Evolutionary conservation across 2,888 invertebrate genomes (phyloP).

Genomic region (Panopea generosa): DNA sequence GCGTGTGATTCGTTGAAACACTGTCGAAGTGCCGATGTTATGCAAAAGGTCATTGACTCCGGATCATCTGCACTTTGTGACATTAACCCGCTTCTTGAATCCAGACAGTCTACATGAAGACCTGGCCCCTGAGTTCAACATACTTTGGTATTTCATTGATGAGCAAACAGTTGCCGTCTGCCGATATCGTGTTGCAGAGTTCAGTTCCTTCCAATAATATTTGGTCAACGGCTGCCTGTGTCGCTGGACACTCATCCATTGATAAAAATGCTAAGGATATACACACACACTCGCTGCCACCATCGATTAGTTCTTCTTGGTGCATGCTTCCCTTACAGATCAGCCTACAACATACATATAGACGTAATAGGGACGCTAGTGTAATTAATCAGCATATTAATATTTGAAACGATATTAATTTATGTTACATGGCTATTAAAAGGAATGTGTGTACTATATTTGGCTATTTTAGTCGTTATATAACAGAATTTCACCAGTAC

Average conservation of each 20-base stretch:
- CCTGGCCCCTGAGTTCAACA: not conserved
- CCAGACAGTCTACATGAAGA: no score
- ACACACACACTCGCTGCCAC: conserved; percentile 33
- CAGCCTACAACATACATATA: conserved; percentile 15
- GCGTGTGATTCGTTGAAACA: conserved; percentile 9
- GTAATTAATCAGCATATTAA: not conserved
- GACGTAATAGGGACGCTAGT: conserved; percentile 3
- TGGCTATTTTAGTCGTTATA: no score
- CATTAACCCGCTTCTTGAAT: no score
- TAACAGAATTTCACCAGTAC: no score
- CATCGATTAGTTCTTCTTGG: conserved; percentile 22
- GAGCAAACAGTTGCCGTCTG: conserved; percentile 1
- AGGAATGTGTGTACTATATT: not conserved
- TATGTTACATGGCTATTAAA: not conserved
- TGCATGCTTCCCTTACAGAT: conserved; percentile 17
- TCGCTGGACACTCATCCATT: conserved; percentile 9
- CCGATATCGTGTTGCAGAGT: not conserved
- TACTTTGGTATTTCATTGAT: not conserved
- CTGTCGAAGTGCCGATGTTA: not conserved
- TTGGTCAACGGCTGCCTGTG: conserved; percentile 9
- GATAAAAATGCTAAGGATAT: conserved; percentile 17
- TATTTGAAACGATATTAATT: not conserved
- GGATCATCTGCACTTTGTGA: no score
- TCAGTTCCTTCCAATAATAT: conserved; percentile 3
- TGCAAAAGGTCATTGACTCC: no score